phyloP scores from a whole-genome alignment of 2,113 vertebrate species.

The Actenoides hombroni region DNA sequence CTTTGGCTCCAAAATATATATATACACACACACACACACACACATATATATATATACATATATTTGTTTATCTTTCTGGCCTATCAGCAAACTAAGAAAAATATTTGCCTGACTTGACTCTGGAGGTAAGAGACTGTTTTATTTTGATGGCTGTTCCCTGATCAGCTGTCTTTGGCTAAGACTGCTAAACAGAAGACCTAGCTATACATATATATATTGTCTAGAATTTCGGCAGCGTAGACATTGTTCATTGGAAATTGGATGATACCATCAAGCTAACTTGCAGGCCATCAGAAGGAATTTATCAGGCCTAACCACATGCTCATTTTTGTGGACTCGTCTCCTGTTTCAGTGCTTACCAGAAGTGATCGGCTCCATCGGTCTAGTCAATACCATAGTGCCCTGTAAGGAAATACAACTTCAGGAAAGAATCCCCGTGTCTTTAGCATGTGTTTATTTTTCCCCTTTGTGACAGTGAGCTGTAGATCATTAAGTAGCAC shows the following conservation, averaged over 20 bases:
- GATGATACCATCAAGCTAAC: not conserved
- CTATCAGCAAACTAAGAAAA: not conserved
- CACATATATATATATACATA: not conserved
- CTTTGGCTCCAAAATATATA: not conserved
- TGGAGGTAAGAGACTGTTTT: not conserved
- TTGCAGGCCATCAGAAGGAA: not conserved
- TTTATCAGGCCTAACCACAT: not conserved
- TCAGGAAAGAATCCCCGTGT: not conserved
- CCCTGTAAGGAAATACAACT: constrained; percentile 16
- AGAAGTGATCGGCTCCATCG: not conserved
- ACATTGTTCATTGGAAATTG: not conserved
- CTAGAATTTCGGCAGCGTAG: not conserved
- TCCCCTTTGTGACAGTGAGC: not conserved
- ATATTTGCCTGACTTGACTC: not conserved
- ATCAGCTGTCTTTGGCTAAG: not conserved
- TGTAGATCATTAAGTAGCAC: not conserved
- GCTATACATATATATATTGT: not conserved
- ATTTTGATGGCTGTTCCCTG: not conserved
- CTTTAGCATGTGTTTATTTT: not conserved
- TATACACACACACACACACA: no score
- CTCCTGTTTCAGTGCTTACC: not conserved
- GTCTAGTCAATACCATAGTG: not conserved
- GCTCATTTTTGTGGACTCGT: not conserved
- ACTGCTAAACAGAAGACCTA: not conserved
- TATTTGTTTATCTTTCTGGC: not conserved